Conservation (phyloP, 2,888 invertebrate genomes). For the Magallana nippona region DNA sequence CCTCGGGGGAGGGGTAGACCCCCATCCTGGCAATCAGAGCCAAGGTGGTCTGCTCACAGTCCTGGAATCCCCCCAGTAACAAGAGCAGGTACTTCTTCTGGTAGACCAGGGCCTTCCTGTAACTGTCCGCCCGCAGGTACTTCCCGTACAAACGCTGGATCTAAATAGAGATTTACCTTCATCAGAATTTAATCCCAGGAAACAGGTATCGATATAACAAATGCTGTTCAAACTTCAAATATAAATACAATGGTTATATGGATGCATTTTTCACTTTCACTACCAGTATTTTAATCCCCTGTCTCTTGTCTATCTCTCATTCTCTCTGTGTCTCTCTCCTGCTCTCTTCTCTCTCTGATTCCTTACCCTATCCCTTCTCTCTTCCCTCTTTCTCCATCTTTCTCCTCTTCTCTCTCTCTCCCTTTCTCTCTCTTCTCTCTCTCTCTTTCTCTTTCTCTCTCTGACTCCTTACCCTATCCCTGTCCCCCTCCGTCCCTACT, state of each 20-base stretch:
- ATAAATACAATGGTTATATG: background rate
- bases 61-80: conserved; percentile 84
- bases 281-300: too few species aligned
- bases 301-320: background rate
- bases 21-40: conserved; percentile 80
- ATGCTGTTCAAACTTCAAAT: background rate
- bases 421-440: too few species aligned
- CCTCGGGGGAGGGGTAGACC: conserved; percentile 64
- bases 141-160: conserved; percentile 80
- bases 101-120: conserved; percentile 91
- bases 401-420: conserved; percentile 55
- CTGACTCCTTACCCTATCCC: conserved; percentile 65
- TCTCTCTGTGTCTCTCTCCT: conserved; percentile 62
- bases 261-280: too few species aligned
- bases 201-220: background rate
- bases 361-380: background rate
- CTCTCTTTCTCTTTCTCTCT: background rate
- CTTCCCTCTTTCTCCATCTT: too few species aligned
- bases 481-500: conserved; percentile 63
- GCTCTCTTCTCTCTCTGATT: too few species aligned
- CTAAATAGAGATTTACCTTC: conserved; percentile 56
- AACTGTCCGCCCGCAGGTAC: conserved; percentile 90
- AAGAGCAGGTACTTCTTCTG: conserved; percentile 92
- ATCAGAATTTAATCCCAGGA: conserved; percentile 1
- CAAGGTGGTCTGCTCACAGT: conserved; percentile 81